Percentiles rank a stretch among this genome's conserved stretches.
Evolutionary conservation across 2,113 vertebrate species (phyloP).

Genomic region (Phylloscopus trochiloides): DNA sequence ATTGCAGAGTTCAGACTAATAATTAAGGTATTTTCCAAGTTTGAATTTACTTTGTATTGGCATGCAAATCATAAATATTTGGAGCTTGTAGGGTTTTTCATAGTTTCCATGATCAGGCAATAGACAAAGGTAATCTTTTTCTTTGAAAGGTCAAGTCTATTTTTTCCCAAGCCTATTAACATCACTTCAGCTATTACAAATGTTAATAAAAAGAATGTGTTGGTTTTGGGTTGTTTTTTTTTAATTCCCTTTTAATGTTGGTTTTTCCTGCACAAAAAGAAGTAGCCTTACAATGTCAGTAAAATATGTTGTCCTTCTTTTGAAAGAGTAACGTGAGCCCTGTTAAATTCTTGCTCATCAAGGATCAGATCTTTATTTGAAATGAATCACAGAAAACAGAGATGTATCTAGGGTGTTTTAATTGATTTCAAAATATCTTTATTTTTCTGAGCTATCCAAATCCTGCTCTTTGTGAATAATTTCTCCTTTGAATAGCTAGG

Average conservation of each 20-base stretch:
- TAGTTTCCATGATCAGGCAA: neutral
- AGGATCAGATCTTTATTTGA: neutral
- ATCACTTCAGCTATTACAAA: neutral
- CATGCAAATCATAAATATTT: neutral
- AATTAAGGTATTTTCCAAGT: neutral
- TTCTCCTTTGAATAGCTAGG: neutral
- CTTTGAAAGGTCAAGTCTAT: neutral
- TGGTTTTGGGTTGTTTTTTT: neutral
- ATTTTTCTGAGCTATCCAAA: neutral
- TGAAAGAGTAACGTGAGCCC: neutral
- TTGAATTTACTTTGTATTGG: neutral
- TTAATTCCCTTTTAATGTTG: neutral
- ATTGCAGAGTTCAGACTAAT: neutral
- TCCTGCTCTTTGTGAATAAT: neutral
- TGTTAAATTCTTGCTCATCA: neutral
- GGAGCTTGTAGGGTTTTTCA: neutral
- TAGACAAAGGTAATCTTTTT: neutral
- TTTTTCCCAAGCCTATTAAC: neutral
- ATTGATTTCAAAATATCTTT: neutral
- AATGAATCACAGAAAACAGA: neutral
- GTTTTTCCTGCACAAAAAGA: neutral
- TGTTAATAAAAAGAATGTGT: neutral
- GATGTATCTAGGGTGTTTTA: neutral
- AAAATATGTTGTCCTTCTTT: neutral
- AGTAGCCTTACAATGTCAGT: neutral